These are phyloP conservation scores for Patagioenas fasciata DNA, from an alignment of 2,113 vertebrate species.

Conservation along the genomic window DNA sequence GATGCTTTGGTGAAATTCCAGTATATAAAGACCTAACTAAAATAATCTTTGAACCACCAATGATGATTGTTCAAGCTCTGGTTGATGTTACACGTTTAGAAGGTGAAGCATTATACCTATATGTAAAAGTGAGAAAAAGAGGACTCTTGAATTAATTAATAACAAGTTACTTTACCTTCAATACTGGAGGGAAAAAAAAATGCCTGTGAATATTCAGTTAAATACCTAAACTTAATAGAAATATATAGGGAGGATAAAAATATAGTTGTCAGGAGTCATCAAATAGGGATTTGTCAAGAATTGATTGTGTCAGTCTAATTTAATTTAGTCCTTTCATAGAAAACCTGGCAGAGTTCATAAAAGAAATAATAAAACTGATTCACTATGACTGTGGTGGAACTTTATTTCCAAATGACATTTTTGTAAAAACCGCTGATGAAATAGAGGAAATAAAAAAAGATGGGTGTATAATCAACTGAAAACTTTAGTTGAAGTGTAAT, in stretches of 20 bases:
- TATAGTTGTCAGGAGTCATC: background rate
- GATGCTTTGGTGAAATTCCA: background rate
- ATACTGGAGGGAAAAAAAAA: background rate
- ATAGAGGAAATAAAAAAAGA: background rate
- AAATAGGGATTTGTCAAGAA: background rate
- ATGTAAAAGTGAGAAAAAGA: background rate
- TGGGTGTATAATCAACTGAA: background rate
- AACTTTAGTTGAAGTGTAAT: background rate
- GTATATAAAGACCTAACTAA: background rate
- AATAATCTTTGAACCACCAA: background rate
- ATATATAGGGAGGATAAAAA: background rate
- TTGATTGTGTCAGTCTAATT: background rate
- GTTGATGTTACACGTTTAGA: background rate
- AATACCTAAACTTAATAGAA: background rate
- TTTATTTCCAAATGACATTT: background rate
- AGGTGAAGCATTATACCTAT: background rate
- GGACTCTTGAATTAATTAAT: background rate
- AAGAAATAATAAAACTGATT: background rate
- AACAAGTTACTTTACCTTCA: background rate
- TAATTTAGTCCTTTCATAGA: background rate
- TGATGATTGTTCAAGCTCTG: background rate
- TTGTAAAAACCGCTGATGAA: background rate
- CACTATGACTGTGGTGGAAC: background rate
- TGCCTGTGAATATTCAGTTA: background rate
- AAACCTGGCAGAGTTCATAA: background rate